Conservation (phyloP, 2,797 vertebrate species). For the Catharus ustulatus region DNA sequence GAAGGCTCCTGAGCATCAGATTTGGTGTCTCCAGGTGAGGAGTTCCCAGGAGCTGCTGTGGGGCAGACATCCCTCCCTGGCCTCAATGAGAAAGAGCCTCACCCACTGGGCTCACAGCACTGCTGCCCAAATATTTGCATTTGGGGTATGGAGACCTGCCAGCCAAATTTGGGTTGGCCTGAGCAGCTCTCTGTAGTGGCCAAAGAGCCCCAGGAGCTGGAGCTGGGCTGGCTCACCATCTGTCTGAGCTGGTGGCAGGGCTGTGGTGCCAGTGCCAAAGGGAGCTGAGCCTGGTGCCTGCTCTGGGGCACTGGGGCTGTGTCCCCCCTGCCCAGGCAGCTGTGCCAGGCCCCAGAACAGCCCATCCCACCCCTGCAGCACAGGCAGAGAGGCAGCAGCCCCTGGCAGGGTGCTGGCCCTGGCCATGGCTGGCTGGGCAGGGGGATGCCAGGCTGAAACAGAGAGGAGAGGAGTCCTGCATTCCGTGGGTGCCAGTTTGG, state of each 20-base stretch:
- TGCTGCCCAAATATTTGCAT: background rate
- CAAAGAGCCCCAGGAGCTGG: conserved; percentile 3
- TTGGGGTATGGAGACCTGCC: background rate
- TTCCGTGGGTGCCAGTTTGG: background rate
- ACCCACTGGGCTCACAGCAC: background rate
- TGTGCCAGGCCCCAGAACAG: background rate
- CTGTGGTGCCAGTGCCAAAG: fast-evolving
- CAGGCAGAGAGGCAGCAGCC: fast-evolving
- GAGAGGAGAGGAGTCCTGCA: background rate
- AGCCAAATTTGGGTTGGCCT: background rate
- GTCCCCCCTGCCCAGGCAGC: fast-evolving
- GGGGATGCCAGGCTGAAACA: background rate
- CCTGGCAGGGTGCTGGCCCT: background rate
- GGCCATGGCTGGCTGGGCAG: background rate
- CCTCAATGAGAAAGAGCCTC: background rate
- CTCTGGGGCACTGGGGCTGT: fast-evolving
- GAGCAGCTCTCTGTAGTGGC: background rate
- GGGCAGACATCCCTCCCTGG: background rate
- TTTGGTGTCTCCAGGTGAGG: background rate
- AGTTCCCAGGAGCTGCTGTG: background rate
- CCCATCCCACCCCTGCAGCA: fast-evolving
- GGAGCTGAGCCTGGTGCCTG: background rate
- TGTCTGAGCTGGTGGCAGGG: background rate
- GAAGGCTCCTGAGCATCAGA: background rate
- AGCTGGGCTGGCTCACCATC: background rate